Conservation (phyloP, 2,888 invertebrate genomes). For the Calliopum simillimum region DNA sequence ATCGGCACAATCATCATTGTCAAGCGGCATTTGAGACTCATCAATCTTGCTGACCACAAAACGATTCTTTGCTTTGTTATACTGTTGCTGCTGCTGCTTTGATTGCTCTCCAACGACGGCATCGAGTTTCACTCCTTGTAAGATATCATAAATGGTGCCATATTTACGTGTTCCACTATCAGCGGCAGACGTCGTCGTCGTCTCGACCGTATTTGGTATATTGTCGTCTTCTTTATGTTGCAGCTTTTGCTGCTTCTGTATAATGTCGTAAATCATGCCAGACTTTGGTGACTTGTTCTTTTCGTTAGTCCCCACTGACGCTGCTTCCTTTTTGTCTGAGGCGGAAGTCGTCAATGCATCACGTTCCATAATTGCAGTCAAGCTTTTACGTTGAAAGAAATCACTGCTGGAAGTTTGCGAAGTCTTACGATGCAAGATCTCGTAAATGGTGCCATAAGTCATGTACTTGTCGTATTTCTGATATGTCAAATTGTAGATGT, state of each 20-base stretch:
- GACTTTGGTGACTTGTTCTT: conserved; percentile 51
- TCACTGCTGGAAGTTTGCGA: conserved; percentile 53
- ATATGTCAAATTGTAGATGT: conserved; percentile 64
- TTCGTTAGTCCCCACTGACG: conserved; percentile 34
- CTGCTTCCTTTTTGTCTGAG: conserved; percentile 37
- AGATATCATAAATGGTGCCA: conserved; percentile 67
- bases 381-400: conserved; percentile 63
- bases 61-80: conserved; percentile 52
- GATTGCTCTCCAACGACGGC: conserved; percentile 31
- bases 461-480: conserved; percentile 68
- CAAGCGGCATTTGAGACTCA: conserved; percentile 50
- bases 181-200: conserved; percentile 8
- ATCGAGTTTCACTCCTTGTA: conserved; percentile 61
- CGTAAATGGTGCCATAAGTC: conserved; percentile 68
- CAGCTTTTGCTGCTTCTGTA: conserved; percentile 56
- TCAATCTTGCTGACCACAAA: conserved; percentile 66
- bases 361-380: conserved; percentile 61
- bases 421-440: conserved; percentile 66
- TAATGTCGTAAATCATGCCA: conserved; percentile 66
- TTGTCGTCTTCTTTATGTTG: conserved; percentile 15
- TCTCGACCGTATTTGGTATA: not conserved
- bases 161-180: conserved; percentile 53
- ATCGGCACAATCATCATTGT: not conserved
- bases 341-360: conserved; percentile 8
- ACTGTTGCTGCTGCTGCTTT: conserved; percentile 31